Conservation (phyloP, 2,113 vertebrate species). For the Narcine bancroftii region DNA sequence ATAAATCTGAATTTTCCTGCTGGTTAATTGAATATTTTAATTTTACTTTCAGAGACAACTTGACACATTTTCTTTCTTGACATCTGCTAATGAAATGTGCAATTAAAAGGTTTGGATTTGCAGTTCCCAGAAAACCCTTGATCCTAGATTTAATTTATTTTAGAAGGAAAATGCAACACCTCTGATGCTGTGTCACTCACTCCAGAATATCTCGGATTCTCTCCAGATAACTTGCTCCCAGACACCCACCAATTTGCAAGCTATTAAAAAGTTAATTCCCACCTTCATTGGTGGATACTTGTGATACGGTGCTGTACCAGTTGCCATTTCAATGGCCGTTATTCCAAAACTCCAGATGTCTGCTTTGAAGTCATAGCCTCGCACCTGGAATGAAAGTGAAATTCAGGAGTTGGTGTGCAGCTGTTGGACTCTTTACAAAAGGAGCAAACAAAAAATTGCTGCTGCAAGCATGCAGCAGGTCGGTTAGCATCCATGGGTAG, state of each 20-base stretch:
- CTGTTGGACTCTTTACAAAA: no score
- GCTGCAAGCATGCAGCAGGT: no score
- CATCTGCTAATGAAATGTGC: background rate
- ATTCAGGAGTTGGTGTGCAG: background rate
- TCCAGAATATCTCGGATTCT: background rate
- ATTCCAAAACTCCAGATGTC: conserved; percentile 99
- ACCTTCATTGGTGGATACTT: conserved; percentile 99
- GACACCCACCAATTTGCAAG: background rate
- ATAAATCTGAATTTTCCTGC: background rate
- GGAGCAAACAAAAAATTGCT: no score
- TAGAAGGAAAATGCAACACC: no score
- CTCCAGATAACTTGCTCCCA: background rate
- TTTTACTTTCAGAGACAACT: background rate
- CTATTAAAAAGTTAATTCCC: conserved; percentile 43
- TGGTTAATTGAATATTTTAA: background rate
- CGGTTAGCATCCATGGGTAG: no score
- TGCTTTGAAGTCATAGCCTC: conserved; percentile 98
- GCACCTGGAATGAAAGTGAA: conserved; percentile 62
- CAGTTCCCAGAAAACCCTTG: background rate
- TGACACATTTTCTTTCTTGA: background rate
- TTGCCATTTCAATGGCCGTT: conserved; percentile 93
- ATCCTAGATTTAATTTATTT: background rate
- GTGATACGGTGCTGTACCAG: conserved; percentile 93
- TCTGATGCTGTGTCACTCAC: background rate
- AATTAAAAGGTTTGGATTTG: background rate